Evolutionary conservation across 1,140 invertebrate genomes (phyloP), one percentile per base, ranked within the genome.

Genomic region (Planococcus citri): DNA sequence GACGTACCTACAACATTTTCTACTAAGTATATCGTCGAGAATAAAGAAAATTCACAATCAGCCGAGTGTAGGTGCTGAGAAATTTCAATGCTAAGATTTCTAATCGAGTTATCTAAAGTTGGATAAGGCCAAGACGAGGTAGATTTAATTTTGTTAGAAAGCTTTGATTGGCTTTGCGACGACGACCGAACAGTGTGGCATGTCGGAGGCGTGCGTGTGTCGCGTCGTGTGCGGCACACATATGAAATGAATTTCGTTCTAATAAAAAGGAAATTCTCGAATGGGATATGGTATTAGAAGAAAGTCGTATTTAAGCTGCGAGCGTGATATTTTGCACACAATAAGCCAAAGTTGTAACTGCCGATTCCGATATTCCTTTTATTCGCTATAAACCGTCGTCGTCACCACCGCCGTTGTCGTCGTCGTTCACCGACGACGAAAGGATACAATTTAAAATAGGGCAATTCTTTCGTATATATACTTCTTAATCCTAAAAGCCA

Each of bases 191-290:
- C n/a, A n/a, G n/a, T n/a, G n/a, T n/a, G n/a, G n/a, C n/a, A n/a
- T n/a, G n/a, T n/a, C n/a, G n/a, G n/a, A n/a, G n/a, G n/a, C n/a
- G n/a, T n/a, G n/a, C n/a, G n/a, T n/a, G n/a, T n/a, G n/a, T n/a
- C n/a, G n/a, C n/a, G n/a, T n/a, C n/a, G n/a, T n/a, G n/a, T n/a
- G n/a, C n/a, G n/a, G n/a, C n/a, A n/a, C 41, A 20, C 12, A 51
- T 51, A 51, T n/a, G 17, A 51, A 51, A 51, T 51, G 41, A 51
- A 51, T 51, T 51, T 51, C 41, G 41, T 51, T 14, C 41, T 51
- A 51, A 51, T 51, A 51, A 51, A 51, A 51, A 51, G 41, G n/a
- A 51, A 51, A 51, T 51, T 51, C 41, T 9, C 41, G 41, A 51
- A 51, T 3, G 10, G 41, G 41, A 3, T 51, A 14, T 20, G 41